Conservation (phyloP, 2,113 vertebrate species). For the Tragelaphus imberbis region DNA sequence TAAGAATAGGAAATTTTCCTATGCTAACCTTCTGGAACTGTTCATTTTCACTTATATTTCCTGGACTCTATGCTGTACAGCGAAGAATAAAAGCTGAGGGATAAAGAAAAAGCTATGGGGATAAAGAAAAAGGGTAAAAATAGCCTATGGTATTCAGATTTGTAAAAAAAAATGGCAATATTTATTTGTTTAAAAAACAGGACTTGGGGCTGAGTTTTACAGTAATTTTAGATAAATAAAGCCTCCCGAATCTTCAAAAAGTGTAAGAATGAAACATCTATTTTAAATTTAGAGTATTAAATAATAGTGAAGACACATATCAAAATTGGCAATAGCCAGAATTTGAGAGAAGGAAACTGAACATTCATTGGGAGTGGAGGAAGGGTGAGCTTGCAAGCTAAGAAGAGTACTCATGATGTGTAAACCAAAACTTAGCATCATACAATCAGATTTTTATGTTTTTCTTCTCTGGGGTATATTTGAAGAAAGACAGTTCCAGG, state of each 20-base stretch:
- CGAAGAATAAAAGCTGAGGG: background rate
- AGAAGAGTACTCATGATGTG: background rate
- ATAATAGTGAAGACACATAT: background rate
- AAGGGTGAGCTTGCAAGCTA: background rate
- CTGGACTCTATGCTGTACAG: constrained; percentile 16
- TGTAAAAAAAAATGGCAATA: constrained; percentile 23
- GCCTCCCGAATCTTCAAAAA: background rate
- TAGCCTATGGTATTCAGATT: background rate
- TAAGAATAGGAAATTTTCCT: background rate
- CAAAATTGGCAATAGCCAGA: background rate
- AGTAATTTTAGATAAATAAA: constrained; percentile 21
- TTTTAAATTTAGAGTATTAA: constrained; percentile 28
- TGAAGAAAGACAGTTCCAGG: background rate
- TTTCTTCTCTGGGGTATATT: background rate
- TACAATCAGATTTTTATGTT: background rate
- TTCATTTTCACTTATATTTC: constrained; percentile 28
- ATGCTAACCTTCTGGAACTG: background rate
- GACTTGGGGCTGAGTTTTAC: background rate
- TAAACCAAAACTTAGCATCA: background rate
- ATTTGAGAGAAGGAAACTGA: background rate
- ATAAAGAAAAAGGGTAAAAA: background rate
- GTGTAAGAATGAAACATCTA: background rate
- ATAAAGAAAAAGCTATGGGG: background rate
- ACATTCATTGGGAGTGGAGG: background rate
- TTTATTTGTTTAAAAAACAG: constrained; percentile 9